Evolutionary conservation across 2,797 vertebrate species (phyloP).

Genomic region (Ciconia nigra): DNA sequence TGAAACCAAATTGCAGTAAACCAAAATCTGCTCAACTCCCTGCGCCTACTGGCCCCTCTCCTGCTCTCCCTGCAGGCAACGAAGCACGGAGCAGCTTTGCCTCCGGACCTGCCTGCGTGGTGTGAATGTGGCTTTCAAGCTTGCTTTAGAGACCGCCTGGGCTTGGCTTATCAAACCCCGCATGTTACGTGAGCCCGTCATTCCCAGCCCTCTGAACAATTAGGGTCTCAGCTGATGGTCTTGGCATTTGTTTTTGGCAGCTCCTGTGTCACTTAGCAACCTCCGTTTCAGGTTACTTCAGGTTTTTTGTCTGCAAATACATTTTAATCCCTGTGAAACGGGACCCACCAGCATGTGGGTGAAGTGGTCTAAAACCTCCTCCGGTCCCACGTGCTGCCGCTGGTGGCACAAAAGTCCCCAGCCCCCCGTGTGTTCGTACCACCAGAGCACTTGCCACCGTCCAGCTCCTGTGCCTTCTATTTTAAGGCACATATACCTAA

Average conservation of each 20-base stretch:
- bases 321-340: neutral
- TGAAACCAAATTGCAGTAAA: neutral
- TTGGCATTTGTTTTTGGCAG: slow-evolving; percentile 23
- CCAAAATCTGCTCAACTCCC: neutral
- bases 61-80: neutral
- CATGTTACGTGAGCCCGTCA: rapidly evolving
- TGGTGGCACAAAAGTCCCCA: neutral
- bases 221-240: neutral
- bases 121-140: rapidly evolving
- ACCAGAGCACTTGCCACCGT: neutral
- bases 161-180: neutral
- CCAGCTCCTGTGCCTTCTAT: neutral
- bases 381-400: rapidly evolving
- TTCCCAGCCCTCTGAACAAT: neutral
- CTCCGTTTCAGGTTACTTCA: neutral
- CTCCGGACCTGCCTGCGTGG: neutral
- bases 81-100: neutral
- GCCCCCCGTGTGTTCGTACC: neutral
- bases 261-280: neutral
- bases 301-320: neutral
- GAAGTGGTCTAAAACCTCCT: neutral
- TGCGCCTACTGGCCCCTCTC: rapidly evolving
- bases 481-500: neutral
- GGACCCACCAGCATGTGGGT: neutral
- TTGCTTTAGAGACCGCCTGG: neutral